Conservation (phyloP, 2,797 vertebrate species). For the Gallinago stenura region DNA sequence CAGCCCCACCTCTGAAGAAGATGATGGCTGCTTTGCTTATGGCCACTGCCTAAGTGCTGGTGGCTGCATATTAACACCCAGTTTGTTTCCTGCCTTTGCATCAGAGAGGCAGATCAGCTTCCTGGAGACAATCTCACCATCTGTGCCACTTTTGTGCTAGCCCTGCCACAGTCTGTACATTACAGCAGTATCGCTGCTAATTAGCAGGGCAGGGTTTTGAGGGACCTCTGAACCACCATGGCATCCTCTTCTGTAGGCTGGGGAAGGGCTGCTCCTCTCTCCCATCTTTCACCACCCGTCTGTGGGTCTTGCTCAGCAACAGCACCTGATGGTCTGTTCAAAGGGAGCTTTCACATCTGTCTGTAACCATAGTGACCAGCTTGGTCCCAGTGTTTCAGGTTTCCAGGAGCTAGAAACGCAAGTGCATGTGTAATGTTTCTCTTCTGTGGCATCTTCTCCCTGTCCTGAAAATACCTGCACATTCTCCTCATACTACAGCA, state of each 20-base stretch:
- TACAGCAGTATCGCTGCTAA: not conserved
- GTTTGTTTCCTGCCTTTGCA: not conserved
- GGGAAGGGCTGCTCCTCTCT: not conserved
- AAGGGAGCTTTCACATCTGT: not conserved
- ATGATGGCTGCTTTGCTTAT: not conserved
- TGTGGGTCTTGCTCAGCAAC: not conserved
- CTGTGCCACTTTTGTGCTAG: fast-evolving
- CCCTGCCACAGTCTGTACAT: not conserved
- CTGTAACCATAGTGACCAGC: not conserved
- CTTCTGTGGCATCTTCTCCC: not conserved
- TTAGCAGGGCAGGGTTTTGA: not conserved
- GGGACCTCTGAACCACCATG: not conserved
- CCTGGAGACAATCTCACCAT: not conserved
- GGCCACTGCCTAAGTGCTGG: not conserved
- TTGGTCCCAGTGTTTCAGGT: not conserved
- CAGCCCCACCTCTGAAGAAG: not conserved
- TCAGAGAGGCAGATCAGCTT: not conserved
- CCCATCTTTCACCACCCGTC: not conserved
- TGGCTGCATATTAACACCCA: not conserved
- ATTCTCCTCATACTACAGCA: not conserved
- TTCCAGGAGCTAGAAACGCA: not conserved
- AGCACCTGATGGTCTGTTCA: not conserved
- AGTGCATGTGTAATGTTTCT: not conserved
- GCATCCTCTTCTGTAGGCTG: not conserved
- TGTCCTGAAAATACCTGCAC: not conserved